Evolutionary conservation across 2,797 vertebrate genomes (phyloP), one percentile per base, ranked within the genome.

Genomic region (Coendou prehensilis): DNA sequence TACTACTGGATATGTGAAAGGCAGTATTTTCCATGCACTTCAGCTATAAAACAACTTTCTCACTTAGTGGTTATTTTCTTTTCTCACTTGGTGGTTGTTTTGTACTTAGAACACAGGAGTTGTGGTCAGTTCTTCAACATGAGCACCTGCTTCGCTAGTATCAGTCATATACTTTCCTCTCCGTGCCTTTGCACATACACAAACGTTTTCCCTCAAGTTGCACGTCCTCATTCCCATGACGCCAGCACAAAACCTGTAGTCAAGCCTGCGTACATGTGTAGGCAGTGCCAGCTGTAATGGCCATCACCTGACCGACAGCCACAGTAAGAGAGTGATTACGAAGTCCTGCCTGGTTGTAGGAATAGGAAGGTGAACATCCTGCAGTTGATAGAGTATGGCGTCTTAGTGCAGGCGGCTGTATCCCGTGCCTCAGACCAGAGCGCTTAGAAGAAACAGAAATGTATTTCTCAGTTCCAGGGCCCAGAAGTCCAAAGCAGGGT

Each of bases 61-160:
- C 67, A 20, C 80, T 87, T 83, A 5, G 63, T 95, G n/a, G 26
- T 73, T 59, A 41, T 85, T 95, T 69, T 76, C 57, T 22, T 79
- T 85, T 89, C 41, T 92, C 17, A 56, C 61, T 94, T 78, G 33
- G 41, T 64, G 69, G 37, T 93, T 93, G 47, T 64, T 84, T 81
- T 89, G 76, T 22, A 8, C 45, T 71, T 22, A 71, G 7, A 8
- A 59, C 64, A 23, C 47, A 37, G 2, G 15, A 57, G 50, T 71
- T 84, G 37, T 61, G n/a, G 9, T 56, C 23, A 63, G 61, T 61
- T 92, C 54, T 94, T 96, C 30, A 95, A 0, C 92, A 54, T 82
- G 56, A 88, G 8, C 52, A 50, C 61, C 64, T 96, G 78, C 45
- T 89, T 90, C 56, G 41, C 59, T 73, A 47, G n/a, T 50, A 75